Evolutionary conservation across 2,113 vertebrate genomes (phyloP).

Genomic region (Psettodes erumei): DNA sequence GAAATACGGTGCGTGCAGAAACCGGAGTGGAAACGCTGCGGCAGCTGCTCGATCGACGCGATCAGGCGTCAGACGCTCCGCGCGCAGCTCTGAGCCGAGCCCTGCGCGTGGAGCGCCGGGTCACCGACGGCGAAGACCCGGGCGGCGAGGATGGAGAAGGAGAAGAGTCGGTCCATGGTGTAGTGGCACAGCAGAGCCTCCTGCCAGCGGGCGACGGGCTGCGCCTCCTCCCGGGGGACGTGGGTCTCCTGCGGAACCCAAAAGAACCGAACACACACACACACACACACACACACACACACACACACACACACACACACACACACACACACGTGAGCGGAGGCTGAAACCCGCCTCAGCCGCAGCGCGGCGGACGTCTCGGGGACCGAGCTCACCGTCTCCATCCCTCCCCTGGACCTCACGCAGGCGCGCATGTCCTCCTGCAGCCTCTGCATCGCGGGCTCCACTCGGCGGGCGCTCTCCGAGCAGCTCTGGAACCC

Average conservation of each 20-base stretch:
- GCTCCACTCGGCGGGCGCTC: slow-evolving; percentile 34
- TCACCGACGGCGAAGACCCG: slow-evolving; percentile 70
- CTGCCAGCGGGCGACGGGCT: accelerated
- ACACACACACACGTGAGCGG: no score
- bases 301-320: no score
- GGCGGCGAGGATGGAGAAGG: slow-evolving; percentile 72
- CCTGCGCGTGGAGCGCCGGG: slow-evolving; percentile 33
- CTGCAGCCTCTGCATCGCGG: slow-evolving; percentile 37
- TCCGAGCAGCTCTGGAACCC: slow-evolving; percentile 44
- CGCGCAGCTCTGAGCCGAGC: slow-evolving; percentile 22
- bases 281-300: no score
- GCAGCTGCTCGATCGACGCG: slow-evolving; percentile 66
- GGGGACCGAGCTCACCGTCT: slow-evolving; percentile 36
- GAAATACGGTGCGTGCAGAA: slow-evolving; percentile 61
- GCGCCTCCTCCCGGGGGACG: accelerated
- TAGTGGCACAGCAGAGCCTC: slow-evolving; percentile 49
- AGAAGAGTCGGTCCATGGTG: slow-evolving; percentile 70
- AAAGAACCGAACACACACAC: no score
- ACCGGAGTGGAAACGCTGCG: slow-evolving; percentile 38
- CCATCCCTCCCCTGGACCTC: background rate
- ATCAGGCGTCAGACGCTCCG: slow-evolving; percentile 56
- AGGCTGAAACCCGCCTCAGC: no score
- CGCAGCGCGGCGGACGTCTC: no score
- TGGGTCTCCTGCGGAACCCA: slow-evolving; percentile 14
- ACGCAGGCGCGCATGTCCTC: slow-evolving; percentile 51